Evolutionary conservation across 1,140 invertebrate species (phyloP).

Genomic region (Bombus confusus): DNA sequence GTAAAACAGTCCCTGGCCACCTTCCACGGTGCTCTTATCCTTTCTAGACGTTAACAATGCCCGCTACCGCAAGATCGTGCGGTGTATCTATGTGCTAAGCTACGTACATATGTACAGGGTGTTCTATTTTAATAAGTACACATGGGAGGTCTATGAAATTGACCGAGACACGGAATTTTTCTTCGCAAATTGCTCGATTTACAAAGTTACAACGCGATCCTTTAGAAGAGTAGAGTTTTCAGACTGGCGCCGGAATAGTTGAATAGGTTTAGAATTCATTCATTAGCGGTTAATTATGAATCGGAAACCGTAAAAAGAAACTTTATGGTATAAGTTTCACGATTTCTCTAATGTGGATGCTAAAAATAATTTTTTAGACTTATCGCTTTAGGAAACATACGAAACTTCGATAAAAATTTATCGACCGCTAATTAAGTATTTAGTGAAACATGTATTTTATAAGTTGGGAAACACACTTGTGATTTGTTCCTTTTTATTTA

Average conservation of each 20-base stretch:
- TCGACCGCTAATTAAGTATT: no score
- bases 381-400: no score
- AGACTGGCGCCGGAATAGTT: fast-evolving
- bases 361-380: no score
- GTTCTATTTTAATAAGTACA: constrained; percentile 29
- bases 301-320: no score
- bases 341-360: no score
- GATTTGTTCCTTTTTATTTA: no score
- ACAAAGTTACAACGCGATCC: neutral
- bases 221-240: neutral
- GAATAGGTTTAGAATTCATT: neutral
- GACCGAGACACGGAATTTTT: neutral
- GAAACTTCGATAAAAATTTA: no score
- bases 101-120: constrained; percentile 20
- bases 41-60: constrained; percentile 61
- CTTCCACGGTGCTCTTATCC: constrained; percentile 62
- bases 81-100: constrained; percentile 22
- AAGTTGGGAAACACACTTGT: no score
- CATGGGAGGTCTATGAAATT: no score
- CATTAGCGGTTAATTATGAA: neutral
- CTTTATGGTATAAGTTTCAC: no score
- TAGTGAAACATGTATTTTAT: no score
- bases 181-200: neutral
- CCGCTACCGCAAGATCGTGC: constrained; percentile 41
- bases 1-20: constrained; percentile 59